A percentile compares a stretch with the other conserved stretches of the same genome.
These are phyloP conservation scores for Ptilonorhynchus violaceus DNA, from an alignment of 2,113 vertebrate species.

Conservation along the genomic window DNA sequence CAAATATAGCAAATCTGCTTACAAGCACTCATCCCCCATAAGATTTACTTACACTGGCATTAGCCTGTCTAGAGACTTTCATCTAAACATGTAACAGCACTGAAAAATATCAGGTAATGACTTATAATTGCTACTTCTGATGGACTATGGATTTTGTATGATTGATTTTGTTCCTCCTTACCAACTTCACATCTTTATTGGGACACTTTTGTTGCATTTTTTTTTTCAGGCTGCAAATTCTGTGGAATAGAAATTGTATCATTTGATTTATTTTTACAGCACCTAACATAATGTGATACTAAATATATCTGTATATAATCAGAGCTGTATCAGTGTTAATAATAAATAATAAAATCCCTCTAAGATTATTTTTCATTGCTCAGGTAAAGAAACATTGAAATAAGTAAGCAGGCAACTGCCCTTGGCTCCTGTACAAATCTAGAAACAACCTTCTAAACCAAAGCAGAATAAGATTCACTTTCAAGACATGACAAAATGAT, in stretches of 20 bases:
- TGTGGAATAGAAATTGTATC: background rate
- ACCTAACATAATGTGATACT: background rate
- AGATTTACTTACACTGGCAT: background rate
- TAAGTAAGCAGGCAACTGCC: background rate
- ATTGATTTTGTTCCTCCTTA: background rate
- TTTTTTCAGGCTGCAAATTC: background rate
- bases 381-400: background rate
- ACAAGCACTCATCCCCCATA: background rate
- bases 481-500: background rate
- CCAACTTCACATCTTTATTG: background rate
- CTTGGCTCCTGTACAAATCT: background rate
- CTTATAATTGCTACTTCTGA: background rate
- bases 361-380: background rate
- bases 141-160: background rate
- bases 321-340: background rate
- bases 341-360: background rate
- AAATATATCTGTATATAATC: background rate
- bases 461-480: background rate
- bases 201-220: background rate
- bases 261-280: background rate
- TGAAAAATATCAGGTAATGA: background rate
- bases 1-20: background rate
- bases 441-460: background rate
- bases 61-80: background rate
- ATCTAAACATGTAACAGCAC: background rate